phyloP scores from a whole-genome alignment of 2,797 vertebrate genomes.

The Acanthis flammea region DNA sequence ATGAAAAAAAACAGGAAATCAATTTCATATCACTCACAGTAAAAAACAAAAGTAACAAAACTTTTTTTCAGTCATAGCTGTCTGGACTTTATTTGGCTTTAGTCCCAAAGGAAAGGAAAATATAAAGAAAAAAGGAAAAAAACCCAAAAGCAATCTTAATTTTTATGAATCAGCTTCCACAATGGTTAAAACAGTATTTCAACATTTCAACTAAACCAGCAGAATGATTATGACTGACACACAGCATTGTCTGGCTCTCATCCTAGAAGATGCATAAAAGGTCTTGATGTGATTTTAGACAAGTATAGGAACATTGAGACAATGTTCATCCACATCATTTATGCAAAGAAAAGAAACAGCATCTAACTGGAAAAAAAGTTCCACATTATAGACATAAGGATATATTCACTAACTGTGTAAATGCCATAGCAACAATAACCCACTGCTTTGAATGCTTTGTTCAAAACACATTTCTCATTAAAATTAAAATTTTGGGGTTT shows the following conservation, averaged over 20 bases:
- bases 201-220: background rate
- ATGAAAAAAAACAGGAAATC: background rate
- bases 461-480: background rate
- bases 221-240: background rate
- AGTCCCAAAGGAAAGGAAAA: background rate
- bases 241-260: background rate
- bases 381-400: background rate
- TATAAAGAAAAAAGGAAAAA: background rate
- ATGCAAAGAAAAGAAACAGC: background rate
- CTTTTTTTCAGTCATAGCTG: fast-evolving
- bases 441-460: background rate
- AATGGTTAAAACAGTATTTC: background rate
- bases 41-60: background rate
- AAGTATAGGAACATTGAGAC: background rate
- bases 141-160: background rate
- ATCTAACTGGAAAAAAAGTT: background rate
- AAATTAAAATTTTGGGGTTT: background rate
- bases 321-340: background rate
- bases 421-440: background rate
- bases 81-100: background rate
- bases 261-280: background rate
- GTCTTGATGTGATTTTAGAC: background rate
- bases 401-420: background rate
- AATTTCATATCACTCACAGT: background rate
- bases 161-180: background rate